Conservation (phyloP, 2,797 vertebrate genomes). For the Mus minutoides region DNA sequence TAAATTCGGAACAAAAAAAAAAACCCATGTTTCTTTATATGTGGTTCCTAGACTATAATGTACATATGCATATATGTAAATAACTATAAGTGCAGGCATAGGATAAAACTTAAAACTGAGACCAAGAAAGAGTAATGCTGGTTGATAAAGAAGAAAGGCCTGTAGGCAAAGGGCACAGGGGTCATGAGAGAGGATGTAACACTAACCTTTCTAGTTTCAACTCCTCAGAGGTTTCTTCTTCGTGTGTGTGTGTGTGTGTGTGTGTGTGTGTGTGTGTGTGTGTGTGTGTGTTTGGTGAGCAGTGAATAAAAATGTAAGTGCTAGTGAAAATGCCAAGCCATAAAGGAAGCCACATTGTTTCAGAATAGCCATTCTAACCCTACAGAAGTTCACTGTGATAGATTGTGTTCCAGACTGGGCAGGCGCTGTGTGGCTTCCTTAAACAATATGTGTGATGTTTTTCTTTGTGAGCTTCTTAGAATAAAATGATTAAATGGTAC, state of each 20-base stretch:
- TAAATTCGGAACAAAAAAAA: neutral
- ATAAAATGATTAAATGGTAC: neutral
- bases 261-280: neutral
- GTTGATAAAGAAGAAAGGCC: neutral
- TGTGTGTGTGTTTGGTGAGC: neutral
- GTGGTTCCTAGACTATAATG: neutral
- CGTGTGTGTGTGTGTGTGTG: neutral
- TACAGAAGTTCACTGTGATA: neutral
- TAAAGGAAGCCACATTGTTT: neutral
- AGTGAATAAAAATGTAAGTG: neutral
- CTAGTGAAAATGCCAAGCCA: neutral
- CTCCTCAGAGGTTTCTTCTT: neutral
- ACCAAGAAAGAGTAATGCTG: neutral
- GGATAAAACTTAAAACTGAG: neutral
- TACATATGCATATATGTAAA: neutral
- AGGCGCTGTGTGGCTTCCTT: neutral
- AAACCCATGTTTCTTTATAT: neutral
- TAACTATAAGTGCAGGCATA: neutral
- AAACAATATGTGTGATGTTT: neutral
- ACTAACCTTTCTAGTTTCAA: neutral
- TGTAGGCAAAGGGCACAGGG: neutral
- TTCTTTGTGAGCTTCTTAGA: neutral
- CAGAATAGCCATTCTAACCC: neutral
- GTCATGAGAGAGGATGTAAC: neutral
- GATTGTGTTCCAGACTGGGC: neutral